These are phyloP conservation scores for Diabrotica balteata DNA, from an alignment of 2,888 invertebrate species.

Conservation along the genomic window DNA sequence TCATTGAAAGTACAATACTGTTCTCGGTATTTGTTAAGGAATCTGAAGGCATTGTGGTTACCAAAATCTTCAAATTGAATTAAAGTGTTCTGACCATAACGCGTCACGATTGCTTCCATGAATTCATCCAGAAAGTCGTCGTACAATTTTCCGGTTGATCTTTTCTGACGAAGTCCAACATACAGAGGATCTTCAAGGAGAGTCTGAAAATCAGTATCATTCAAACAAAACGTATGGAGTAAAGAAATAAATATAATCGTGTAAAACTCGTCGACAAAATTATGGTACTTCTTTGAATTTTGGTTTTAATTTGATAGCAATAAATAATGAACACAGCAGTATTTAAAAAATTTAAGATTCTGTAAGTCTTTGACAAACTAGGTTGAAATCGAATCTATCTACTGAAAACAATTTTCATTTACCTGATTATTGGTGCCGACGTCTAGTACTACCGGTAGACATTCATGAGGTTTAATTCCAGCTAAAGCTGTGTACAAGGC, in stretches of 20 bases:
- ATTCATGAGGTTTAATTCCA: slow-evolving; percentile 95
- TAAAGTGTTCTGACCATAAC: slow-evolving; percentile 86
- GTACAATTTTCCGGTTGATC: slow-evolving; percentile 85
- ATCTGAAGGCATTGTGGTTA: slow-evolving; percentile 94
- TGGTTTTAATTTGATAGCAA: too few species aligned
- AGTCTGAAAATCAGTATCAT: slow-evolving; percentile 62
- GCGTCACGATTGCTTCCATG: slow-evolving; percentile 89
- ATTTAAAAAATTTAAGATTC: neutral
- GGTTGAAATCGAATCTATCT: neutral
- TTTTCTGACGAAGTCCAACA: slow-evolving; percentile 87
- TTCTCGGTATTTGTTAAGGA: slow-evolving; percentile 88
- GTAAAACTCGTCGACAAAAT: too few species aligned
- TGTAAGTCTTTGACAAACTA: neutral
- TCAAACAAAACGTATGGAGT: too few species aligned
- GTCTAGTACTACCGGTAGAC: slow-evolving; percentile 92
- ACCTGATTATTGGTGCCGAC: slow-evolving; percentile 94
- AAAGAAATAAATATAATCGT: too few species aligned
- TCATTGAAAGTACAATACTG: slow-evolving; percentile 98
- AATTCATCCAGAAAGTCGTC: slow-evolving; percentile 96
- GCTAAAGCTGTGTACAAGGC: slow-evolving; percentile 95
- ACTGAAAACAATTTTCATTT: slow-evolving; percentile 21
- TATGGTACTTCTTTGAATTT: too few species aligned
- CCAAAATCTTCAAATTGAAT: slow-evolving; percentile 94
- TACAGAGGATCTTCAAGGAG: slow-evolving; percentile 93
- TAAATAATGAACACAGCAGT: too few species aligned